These are phyloP conservation scores for Anodontia alba DNA, from an alignment of 2,888 invertebrate species.

Conservation along the genomic window DNA sequence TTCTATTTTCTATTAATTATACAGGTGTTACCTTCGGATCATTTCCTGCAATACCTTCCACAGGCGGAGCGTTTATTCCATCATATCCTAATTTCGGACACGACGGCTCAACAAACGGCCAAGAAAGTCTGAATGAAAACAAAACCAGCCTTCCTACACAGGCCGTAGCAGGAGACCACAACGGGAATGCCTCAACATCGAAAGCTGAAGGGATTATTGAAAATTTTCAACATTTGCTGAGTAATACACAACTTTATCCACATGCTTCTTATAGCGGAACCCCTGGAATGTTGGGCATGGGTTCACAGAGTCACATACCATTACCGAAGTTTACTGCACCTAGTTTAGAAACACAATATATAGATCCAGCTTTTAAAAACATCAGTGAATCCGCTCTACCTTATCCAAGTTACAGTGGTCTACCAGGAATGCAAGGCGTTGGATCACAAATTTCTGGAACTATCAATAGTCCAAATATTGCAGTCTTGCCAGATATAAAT, in stretches of 20 bases:
- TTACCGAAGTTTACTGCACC: not conserved
- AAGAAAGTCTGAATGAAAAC: not conserved
- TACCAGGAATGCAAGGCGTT: conserved; percentile 21
- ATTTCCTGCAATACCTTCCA: not conserved
- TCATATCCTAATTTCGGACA: not conserved
- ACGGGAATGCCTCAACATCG: not conserved
- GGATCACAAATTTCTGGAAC: not conserved
- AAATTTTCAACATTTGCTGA: not conserved
- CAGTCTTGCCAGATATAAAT: not conserved
- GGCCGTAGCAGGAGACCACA: not conserved
- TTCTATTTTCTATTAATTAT: too few species aligned
- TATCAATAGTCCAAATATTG: not conserved
- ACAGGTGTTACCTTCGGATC: not conserved
- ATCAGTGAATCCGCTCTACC: conserved; percentile 14
- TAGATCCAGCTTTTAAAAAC: conserved; percentile 10
- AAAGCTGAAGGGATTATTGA: not conserved
- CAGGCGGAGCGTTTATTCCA: not conserved
- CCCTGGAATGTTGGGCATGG: conserved; percentile 47
- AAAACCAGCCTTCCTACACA: not conserved
- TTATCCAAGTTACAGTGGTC: conserved; percentile 13
- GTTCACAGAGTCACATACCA: not conserved
- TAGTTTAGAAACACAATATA: not conserved
- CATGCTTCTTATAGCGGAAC: conserved; percentile 26
- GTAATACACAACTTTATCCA: not conserved
- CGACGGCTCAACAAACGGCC: too few species aligned